These are phyloP conservation scores for Candidula unifasciata DNA, from an alignment of 2,888 invertebrate genomes.

Conservation along the genomic window DNA sequence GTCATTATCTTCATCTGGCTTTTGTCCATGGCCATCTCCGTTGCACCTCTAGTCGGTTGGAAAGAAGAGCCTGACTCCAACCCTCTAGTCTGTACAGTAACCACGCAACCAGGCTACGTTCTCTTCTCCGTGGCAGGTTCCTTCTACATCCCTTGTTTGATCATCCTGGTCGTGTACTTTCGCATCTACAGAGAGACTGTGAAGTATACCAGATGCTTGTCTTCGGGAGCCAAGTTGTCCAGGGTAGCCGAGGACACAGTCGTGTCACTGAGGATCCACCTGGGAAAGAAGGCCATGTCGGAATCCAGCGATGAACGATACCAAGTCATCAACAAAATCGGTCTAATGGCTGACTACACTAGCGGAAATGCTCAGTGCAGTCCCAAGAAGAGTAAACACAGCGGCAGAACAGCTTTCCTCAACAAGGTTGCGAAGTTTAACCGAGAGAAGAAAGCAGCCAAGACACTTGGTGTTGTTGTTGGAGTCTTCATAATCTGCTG, in stretches of 20 bases:
- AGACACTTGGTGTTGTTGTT: slow-evolving; percentile 84
- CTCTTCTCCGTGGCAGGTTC: slow-evolving; percentile 84
- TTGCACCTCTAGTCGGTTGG: slow-evolving; percentile 83
- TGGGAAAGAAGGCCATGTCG: neutral
- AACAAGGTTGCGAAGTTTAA: slow-evolving; percentile 80
- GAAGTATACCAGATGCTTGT: slow-evolving; percentile 79
- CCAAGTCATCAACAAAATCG: neutral
- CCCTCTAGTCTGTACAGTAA: slow-evolving; percentile 81
- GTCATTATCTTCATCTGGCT: slow-evolving; percentile 82
- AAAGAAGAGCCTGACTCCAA: slow-evolving; percentile 78
- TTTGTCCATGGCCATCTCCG: slow-evolving; percentile 81
- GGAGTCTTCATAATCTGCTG: slow-evolving; percentile 84
- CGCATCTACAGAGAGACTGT: slow-evolving; percentile 82
- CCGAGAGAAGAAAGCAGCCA: slow-evolving; percentile 83
- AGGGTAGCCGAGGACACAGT: slow-evolving; percentile 65
- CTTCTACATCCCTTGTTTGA: slow-evolving; percentile 84
- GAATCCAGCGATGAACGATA: neutral
- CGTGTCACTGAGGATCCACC: slow-evolving; percentile 75
- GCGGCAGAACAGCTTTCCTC: slow-evolving; percentile 66
- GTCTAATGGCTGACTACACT: neutral
- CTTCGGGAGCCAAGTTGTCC: slow-evolving; percentile 78
- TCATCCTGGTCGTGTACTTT: slow-evolving; percentile 83
- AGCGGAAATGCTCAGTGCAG: neutral
- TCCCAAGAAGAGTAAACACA: slow-evolving; percentile 53
- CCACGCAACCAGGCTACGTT: slow-evolving; percentile 82